Evolutionary conservation across 2,888 invertebrate species (phyloP), one percentile per base, ranked within the genome.

Genomic region (Ganaspis brasiliensis): DNA sequence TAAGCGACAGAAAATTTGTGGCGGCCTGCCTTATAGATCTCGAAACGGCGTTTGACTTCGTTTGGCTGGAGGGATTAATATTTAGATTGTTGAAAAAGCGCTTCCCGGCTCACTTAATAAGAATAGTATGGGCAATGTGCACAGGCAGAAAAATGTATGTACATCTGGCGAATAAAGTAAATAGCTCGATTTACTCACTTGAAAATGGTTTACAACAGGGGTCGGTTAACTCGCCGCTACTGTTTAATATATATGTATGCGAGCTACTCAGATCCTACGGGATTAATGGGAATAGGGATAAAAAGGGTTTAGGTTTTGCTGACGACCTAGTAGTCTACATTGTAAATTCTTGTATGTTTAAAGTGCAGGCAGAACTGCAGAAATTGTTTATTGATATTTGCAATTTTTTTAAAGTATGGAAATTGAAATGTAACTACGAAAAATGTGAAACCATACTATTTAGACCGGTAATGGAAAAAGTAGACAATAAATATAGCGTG

Each of bases 381-480:
- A 55, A 75, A 8, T 5, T 59, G 2, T 83, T 72, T 31, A 14
- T 52, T 1, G 74, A 76, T 56, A 77, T 81, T 0, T 55, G 74
- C 26, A 24, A 59, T 5, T 80, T 74, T 56, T 80, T 55, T 14
- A 9, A 70, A 2, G 55, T 70, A 1, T 79, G 78, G 79, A 79
- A 76, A 73, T 24, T 78, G 10, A 80, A 75, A 74, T 78, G 78
- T 14, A 83, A 80, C 21, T 55, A 59, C 8, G 63, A 9, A 14
- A 74, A 74, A 40, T 67, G 67, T 21, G 74, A 74, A 56, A 67
- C 67, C 0, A 67, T 74, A 2, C 12, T 67, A 0, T 74, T 74
- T 12, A 35, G 40, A 1, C 56, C 74, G 1, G 24, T 24, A 5
- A 67, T 74, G 55, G 6, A n/a, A 4, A 35, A 52, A 21, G 2